Percentiles rank a stretch among this genome's conserved stretches.
phyloP scores from a whole-genome alignment of 2,113 vertebrate species.

The Ctenodactylus gundi region DNA sequence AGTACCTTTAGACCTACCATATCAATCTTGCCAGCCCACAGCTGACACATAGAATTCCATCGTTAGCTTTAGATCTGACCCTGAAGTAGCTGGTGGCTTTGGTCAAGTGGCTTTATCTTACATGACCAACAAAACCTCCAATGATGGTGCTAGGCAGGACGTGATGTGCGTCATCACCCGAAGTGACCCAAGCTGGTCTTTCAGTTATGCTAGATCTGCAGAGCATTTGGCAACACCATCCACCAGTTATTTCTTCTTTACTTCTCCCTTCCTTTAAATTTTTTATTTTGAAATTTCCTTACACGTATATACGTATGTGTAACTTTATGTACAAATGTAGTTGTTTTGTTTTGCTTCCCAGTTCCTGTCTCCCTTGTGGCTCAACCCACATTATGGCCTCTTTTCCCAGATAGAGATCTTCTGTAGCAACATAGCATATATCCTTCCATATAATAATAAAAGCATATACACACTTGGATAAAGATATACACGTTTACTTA shows the following conservation, averaged over 20 bases:
- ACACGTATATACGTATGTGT: neutral
- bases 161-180: neutral
- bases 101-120: neutral
- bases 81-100: neutral
- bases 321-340: neutral
- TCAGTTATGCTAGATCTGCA: neutral
- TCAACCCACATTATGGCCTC: neutral
- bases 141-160: neutral
- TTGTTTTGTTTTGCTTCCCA: neutral
- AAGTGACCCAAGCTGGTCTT: neutral
- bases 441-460: neutral
- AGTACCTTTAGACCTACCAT: neutral
- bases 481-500: neutral
- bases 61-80: neutral
- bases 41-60: neutral
- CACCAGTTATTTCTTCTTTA: neutral
- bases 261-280: neutral
- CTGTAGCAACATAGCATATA: neutral
- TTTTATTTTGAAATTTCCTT: conserved; percentile 11
- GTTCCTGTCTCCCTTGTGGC: neutral
- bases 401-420: neutral
- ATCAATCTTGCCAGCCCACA: neutral
- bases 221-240: neutral
- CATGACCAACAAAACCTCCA: neutral
- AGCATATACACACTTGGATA: neutral